phyloP scores from a whole-genome alignment of 2,113 vertebrate genomes.

The Danionella cerebrum region DNA sequence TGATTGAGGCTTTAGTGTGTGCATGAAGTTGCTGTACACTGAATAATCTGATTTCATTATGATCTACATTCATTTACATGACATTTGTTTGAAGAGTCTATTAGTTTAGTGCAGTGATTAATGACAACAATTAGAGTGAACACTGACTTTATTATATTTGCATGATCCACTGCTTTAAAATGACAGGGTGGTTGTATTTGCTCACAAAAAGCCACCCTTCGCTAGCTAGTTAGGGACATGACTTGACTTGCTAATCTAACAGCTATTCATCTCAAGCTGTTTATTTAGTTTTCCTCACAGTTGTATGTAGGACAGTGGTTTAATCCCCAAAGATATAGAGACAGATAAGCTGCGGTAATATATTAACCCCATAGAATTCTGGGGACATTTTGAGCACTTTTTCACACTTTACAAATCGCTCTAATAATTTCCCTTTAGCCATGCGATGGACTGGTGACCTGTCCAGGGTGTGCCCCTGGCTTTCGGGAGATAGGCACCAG shows the following conservation, averaged over 20 bases:
- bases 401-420: too few species aligned
- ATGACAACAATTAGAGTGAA: neutral
- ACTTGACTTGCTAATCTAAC: neutral
- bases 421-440: too few species aligned
- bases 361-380: too few species aligned
- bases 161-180: neutral
- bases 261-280: slow-evolving; percentile 15
- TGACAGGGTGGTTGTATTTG: neutral
- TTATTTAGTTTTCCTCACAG: slow-evolving; percentile 6
- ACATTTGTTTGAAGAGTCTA: neutral
- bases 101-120: slow-evolving; percentile 8
- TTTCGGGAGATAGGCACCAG: too few species aligned
- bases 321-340: neutral
- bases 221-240: neutral
- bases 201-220: neutral
- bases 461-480: too few species aligned
- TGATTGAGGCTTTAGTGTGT: neutral
- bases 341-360: neutral
- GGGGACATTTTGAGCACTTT: too few species aligned
- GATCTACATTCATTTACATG: slow-evolving; percentile 8
- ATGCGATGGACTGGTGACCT: too few species aligned
- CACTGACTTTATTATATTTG: slow-evolving; percentile 4
- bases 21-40: neutral
- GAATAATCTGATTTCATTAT: slow-evolving; percentile 8
- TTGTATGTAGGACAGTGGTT: neutral